These are phyloP conservation scores for Rhamnusium bicolor DNA, from an alignment of 2,888 invertebrate genomes.

Conservation along the genomic window DNA sequence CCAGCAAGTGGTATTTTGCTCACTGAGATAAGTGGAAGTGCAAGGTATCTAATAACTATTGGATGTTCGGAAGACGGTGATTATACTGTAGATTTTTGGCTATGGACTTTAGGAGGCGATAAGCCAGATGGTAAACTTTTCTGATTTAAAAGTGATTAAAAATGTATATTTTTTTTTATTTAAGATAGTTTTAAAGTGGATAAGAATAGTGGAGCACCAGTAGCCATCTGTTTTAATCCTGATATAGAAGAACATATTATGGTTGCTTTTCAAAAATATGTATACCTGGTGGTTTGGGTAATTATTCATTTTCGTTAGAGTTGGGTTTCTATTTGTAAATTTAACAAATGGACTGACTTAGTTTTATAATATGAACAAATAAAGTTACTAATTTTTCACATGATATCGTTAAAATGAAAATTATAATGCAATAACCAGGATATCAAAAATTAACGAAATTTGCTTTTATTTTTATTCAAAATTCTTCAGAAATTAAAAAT, in stretches of 20 bases:
- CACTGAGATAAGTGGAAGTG: slow-evolving; percentile 70
- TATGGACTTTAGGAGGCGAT: slow-evolving; percentile 75
- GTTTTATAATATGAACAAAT: too few relatives aligned
- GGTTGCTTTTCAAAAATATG: slow-evolving; percentile 67
- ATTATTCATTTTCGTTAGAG: too few relatives aligned
- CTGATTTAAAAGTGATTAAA: not conserved
- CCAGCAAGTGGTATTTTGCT: slow-evolving; percentile 62
- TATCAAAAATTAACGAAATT: too few relatives aligned
- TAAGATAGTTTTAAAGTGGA: slow-evolving; percentile 48
- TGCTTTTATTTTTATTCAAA: too few relatives aligned
- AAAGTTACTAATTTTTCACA: too few relatives aligned
- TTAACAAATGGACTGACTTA: too few relatives aligned
- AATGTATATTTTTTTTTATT: slow-evolving; percentile 18
- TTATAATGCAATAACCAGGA: too few relatives aligned
- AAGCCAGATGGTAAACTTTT: slow-evolving; percentile 72
- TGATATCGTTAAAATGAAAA: too few relatives aligned
- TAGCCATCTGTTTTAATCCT: slow-evolving; percentile 67
- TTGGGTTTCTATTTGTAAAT: too few relatives aligned
- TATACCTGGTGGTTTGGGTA: slow-evolving; percentile 69
- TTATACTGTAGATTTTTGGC: slow-evolving; percentile 75
- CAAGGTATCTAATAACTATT: slow-evolving; percentile 75
- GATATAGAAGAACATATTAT: slow-evolving; percentile 68
- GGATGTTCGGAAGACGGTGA: slow-evolving; percentile 67
- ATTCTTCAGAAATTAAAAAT: too few relatives aligned
- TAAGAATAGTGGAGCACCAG: slow-evolving; percentile 55